Conservation (phyloP, 2,888 invertebrate genomes). For the Catocala nupta region DNA sequence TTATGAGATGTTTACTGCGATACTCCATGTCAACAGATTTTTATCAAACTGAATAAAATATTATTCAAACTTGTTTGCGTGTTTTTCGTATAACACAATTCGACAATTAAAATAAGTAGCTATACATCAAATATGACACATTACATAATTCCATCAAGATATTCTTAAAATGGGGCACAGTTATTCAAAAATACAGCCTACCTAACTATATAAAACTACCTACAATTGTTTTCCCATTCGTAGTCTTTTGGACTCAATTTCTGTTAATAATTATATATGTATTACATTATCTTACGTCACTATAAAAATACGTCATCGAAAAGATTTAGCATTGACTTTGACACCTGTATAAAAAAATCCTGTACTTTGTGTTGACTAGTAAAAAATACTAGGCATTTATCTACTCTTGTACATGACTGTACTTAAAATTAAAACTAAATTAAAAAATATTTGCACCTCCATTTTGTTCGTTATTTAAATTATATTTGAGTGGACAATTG, state of each 20-base stretch:
- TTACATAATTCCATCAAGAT: too few species aligned
- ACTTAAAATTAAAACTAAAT: slow-evolving; percentile 39
- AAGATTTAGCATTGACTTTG: slow-evolving; percentile 30
- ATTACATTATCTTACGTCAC: slow-evolving; percentile 18
- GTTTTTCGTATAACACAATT: too few species aligned
- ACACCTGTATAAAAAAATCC: slow-evolving; percentile 44
- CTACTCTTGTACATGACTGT: slow-evolving; percentile 19
- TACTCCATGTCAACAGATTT: too few species aligned
- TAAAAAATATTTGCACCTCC: slow-evolving; percentile 45
- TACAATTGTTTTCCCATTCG: neutral
- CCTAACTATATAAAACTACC: neutral
- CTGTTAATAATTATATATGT: slow-evolving; percentile 5
- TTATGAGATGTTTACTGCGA: too few species aligned
- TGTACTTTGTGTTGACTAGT: slow-evolving; percentile 62
- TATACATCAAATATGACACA: too few species aligned
- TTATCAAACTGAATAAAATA: too few species aligned
- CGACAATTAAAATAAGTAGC: too few species aligned
- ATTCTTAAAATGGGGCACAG: neutral
- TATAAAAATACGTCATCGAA: slow-evolving; percentile 44
- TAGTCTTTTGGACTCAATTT: slow-evolving; percentile 7
- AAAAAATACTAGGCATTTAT: slow-evolving; percentile 45
- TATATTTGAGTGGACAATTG: neutral
- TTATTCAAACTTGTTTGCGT: too few species aligned
- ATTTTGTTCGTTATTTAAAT: slow-evolving; percentile 39
- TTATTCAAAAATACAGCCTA: neutral